phyloP scores from a whole-genome alignment of 1,140 invertebrate species.

The Apis florea region DNA sequence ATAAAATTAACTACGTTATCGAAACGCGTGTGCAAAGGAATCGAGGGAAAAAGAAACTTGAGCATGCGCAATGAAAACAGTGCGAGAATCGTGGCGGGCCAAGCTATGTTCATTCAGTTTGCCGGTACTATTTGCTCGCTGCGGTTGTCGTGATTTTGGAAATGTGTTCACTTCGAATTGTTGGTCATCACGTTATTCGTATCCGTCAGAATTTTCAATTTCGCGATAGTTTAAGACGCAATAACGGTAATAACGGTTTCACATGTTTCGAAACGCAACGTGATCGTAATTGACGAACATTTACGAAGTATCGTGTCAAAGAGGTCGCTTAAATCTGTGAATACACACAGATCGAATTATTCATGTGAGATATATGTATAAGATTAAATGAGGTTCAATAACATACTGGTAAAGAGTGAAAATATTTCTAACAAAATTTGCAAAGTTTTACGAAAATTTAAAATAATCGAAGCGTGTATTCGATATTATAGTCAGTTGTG shows the following conservation, averaged over 20 bases:
- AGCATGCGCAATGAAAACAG: conserved; percentile 53
- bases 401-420: too few relatives aligned
- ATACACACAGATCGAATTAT: background rate
- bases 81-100: conserved; percentile 56
- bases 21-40: conserved; percentile 21
- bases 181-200: background rate
- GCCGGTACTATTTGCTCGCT: conserved; percentile 68
- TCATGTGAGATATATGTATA: background rate
- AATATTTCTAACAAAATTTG: background rate
- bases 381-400: background rate
- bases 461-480: too few relatives aligned
- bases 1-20: background rate
- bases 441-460: background rate
- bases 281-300: background rate
- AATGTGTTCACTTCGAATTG: background rate
- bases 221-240: background rate
- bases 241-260: background rate
- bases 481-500: too few relatives aligned
- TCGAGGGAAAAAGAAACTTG: conserved; percentile 21
- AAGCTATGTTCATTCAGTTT: conserved; percentile 64
- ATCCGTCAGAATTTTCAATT: background rate
- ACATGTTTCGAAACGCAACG: background rate
- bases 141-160: conserved; percentile 44
- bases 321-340: too few relatives aligned
- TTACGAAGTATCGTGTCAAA: background rate